phyloP scores from a whole-genome alignment of 2,113 vertebrate species.

The Myodes glareolus region DNA sequence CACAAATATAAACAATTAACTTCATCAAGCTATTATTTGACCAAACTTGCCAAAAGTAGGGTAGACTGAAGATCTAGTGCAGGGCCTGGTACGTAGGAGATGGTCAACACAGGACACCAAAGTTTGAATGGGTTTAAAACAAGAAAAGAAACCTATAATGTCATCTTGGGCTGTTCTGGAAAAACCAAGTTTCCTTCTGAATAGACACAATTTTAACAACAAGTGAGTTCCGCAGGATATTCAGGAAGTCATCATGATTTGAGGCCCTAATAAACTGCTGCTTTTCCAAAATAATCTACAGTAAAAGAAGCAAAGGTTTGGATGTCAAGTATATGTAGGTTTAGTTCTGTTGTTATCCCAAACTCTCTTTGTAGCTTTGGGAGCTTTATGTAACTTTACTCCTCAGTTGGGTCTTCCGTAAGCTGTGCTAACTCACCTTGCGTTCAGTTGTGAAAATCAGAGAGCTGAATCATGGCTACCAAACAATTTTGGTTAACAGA shows the following conservation, averaged over 20 bases:
- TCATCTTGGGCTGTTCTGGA: neutral
- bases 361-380: neutral
- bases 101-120: neutral
- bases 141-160: neutral
- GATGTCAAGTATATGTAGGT: neutral
- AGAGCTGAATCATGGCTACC: neutral
- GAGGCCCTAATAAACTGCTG: neutral
- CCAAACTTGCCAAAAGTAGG: neutral
- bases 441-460: slow-evolving; percentile 7
- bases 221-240: neutral
- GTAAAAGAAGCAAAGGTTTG: neutral
- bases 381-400: neutral
- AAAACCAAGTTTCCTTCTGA: neutral
- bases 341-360: neutral
- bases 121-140: too few species aligned
- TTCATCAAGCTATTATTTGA: neutral
- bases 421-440: neutral
- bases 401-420: neutral
- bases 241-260: neutral
- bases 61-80: neutral
- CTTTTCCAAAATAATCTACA: neutral
- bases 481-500: neutral
- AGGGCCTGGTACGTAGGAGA: neutral
- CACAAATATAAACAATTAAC: neutral
- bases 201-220: neutral